Evolutionary conservation across 2,797 vertebrate species (phyloP).

Genomic region (Atherinosoma microstoma): DNA sequence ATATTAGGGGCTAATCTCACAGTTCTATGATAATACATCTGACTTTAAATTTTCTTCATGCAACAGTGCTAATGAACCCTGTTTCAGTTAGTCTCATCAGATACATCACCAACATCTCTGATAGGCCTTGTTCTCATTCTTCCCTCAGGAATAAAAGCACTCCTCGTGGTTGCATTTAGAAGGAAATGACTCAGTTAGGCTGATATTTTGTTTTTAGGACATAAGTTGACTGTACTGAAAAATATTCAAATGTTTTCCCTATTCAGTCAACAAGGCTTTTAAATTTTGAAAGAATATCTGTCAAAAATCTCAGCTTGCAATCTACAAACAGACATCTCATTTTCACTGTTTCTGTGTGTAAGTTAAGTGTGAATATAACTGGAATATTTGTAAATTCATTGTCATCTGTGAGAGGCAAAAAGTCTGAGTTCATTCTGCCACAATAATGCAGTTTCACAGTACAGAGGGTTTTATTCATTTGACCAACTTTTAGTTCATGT

Average conservation of each 20-base stretch:
- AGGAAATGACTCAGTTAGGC: not conserved
- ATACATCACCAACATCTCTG: conserved; percentile 6
- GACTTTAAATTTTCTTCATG: conserved; percentile 8
- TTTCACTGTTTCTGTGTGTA: not conserved
- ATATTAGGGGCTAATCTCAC: not conserved
- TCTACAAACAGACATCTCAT: not conserved
- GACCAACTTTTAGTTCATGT: not conserved
- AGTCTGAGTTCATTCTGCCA: not conserved
- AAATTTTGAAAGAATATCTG: not conserved
- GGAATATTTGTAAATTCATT: not conserved
- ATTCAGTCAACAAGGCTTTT: too few species aligned
- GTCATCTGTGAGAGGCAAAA: not conserved
- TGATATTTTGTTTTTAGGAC: not conserved
- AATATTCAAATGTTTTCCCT: not conserved
- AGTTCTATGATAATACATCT: not conserved
- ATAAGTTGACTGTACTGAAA: not conserved
- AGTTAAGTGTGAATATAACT: not conserved
- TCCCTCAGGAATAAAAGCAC: conserved; percentile 4
- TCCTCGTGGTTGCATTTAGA: conserved; percentile 5
- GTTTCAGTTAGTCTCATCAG: conserved; percentile 31
- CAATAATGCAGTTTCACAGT: not conserved
- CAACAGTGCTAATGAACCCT: conserved; percentile 7
- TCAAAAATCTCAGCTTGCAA: not conserved
- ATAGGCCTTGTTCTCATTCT: conserved; percentile 15
- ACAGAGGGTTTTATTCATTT: not conserved